Percentiles rank a stretch among this genome's conserved stretches.
These are phyloP conservation scores for Melanophora roralis DNA, from an alignment of 2,888 invertebrate genomes.

Conservation along the genomic window DNA sequence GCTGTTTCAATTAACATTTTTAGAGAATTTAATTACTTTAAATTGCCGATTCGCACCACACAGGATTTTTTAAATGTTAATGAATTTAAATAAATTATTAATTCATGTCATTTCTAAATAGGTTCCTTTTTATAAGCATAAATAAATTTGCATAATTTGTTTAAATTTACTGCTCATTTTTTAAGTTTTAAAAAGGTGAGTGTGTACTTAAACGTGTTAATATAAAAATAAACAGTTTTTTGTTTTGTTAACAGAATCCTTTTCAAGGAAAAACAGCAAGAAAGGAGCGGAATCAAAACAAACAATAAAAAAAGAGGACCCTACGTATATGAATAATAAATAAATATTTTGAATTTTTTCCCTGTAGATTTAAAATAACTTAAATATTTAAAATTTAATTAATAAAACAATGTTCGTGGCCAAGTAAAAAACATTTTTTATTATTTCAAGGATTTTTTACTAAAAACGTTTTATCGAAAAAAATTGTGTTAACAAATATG, in stretches of 20 bases:
- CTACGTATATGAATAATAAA: neutral
- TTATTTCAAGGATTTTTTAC: neutral
- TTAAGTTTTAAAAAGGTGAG: conserved; percentile 7
- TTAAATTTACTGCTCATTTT: conserved; percentile 3
- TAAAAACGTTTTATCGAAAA: too few species aligned
- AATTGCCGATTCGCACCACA: conserved; percentile 4
- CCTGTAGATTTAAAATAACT: neutral
- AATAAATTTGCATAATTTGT: conserved; percentile 22
- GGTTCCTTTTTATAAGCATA: neutral
- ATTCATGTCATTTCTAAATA: conserved; percentile 35
- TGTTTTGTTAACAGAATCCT: neutral
- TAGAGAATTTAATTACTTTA: conserved; percentile 3
- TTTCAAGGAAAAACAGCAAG: neutral
- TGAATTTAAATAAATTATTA: conserved; percentile 37
- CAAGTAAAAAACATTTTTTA: neutral
- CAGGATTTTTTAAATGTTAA: neutral
- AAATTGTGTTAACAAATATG: too few species aligned
- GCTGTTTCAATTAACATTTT: conserved; percentile 10
- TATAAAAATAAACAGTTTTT: neutral
- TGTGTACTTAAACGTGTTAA: neutral
- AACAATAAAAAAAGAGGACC: neutral
- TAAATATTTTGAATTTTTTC: neutral
- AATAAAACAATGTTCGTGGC: neutral
- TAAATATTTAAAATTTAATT: neutral
- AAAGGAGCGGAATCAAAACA: neutral